These are phyloP conservation scores for Tupaia tana DNA, from an alignment of 2,113 vertebrate genomes.

Conservation along the genomic window DNA sequence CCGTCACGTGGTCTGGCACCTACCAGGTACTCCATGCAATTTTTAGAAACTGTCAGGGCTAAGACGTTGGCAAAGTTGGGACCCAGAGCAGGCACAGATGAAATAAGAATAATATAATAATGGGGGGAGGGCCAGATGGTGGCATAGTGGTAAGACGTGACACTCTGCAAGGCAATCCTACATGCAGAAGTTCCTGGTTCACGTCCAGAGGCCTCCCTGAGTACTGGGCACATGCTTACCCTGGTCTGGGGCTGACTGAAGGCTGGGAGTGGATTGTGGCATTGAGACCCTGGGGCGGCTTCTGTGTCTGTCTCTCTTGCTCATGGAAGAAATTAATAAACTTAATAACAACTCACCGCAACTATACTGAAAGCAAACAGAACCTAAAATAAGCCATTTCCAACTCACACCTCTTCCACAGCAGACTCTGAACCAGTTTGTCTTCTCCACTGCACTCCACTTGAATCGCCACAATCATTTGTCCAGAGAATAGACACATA, in stretches of 20 bases:
- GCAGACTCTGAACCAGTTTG: background rate
- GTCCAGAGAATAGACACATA: background rate
- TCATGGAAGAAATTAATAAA: no score
- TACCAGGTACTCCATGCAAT: rapidly evolving
- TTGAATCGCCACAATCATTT: background rate
- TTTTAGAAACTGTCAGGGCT: background rate
- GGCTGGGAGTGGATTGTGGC: no score
- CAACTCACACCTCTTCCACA: background rate
- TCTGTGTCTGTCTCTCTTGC: no score
- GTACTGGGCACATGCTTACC: no score
- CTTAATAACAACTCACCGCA: background rate
- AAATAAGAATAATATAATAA: background rate
- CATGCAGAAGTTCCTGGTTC: no score
- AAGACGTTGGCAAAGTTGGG: background rate
- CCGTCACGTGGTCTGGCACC: rapidly evolving
- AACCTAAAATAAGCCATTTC: background rate
- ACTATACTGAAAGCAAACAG: background rate
- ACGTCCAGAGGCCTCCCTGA: no score
- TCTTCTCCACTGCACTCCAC: background rate
- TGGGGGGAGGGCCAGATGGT: no score
- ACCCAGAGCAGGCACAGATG: background rate
- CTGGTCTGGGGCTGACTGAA: no score
- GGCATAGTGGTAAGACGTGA: no score
- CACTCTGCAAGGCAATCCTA: no score
- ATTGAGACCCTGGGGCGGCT: no score